Base-by-base conservation (phyloP, 2,888 invertebrate species). In the Chrysopilus asiliformis region DNA sequence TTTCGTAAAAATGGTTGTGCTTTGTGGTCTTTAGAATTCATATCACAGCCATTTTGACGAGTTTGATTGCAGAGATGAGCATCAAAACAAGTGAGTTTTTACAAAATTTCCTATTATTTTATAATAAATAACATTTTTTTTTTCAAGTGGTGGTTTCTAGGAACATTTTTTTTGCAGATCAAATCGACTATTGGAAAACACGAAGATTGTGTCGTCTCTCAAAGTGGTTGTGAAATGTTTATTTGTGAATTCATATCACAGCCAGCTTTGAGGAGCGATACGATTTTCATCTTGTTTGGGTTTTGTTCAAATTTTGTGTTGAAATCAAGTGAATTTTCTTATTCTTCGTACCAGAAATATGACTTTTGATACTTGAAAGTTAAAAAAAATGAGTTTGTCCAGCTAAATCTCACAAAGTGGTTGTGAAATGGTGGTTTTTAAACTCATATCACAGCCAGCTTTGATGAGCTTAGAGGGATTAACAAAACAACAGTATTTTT, bases 361-460 rank as follows among this genome's bases (percentile, higher is more conserved):
- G n/a, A 10, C 10, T 7, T 9, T 22, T 22, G 22, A 22, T 9
- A 22, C 22, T 22, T 22, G 8, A 8, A 9, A 9, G 8, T 22
- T 22, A 22, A 22, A 10, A 9, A 22, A 22, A 26, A 27, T 25
- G 16, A 30, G 9, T 20, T 35, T n/a, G 13, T 34, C 26, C 37
- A 36, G 29, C 44, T 38, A 22, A 59, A 58, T 56, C 74, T 76
- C 76, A 71, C 86, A 83, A 77, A 79, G 79, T 82, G 86, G 82
- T 68, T 81, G 85, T 84, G 87, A 76, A 71, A 76, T 82, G 61
- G 58, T 82, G 61, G 58, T 53, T 63, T 56, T 53, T 50, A 49
- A 45, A 57, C 61, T 68, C 87, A 85, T 90, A 91, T 90, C 90
- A 91, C 90, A 91, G 89, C 89, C 87, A 89, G 90, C 90, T 86